A percentile compares a stretch with the other conserved stretches of the same genome.
Evolutionary conservation across 2,797 vertebrate genomes (phyloP).

Genomic region (Acipenser ruthenus): DNA sequence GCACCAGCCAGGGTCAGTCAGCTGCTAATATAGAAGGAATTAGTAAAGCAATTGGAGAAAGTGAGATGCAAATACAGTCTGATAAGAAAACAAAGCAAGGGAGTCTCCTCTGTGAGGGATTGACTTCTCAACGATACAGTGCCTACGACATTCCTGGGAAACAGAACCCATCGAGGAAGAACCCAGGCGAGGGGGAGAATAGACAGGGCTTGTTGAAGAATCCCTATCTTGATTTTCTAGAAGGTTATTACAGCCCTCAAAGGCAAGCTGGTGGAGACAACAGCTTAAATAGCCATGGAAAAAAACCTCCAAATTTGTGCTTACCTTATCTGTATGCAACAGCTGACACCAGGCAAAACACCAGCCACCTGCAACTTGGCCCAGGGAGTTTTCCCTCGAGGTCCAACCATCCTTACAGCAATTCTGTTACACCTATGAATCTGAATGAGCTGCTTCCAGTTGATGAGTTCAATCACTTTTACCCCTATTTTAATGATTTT

Average conservation of each 20-base stretch:
- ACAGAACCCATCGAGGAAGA: conserved; percentile 43
- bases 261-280: conserved; percentile 46
- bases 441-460: conserved; percentile 45
- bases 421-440: conserved; percentile 46
- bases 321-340: conserved; percentile 49
- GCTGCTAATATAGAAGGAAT: conserved; percentile 47
- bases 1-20: conserved; percentile 44
- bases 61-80: conserved; percentile 51
- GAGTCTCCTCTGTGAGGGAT: conserved; percentile 51
- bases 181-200: conserved; percentile 47
- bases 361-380: conserved; percentile 40
- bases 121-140: conserved; percentile 45
- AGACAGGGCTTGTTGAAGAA: conserved; percentile 52
- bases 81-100: conserved; percentile 62
- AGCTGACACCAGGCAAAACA: conserved; percentile 51
- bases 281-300: conserved; percentile 30
- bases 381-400: conserved; percentile 46
- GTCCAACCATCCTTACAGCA: conserved; percentile 38
- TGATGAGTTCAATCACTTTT: conserved; percentile 52
- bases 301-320: conserved; percentile 41
- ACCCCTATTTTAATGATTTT: conserved; percentile 52
- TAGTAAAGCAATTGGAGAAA: conserved; percentile 49
- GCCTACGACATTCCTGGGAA: conserved; percentile 49
- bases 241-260: conserved; percentile 46
- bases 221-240: conserved; percentile 49